A percentile compares a stretch with the other conserved stretches of the same genome.
Evolutionary conservation across 92 coral and sea anemone species (phyloP).

Genomic region (Ricordea florida): DNA sequence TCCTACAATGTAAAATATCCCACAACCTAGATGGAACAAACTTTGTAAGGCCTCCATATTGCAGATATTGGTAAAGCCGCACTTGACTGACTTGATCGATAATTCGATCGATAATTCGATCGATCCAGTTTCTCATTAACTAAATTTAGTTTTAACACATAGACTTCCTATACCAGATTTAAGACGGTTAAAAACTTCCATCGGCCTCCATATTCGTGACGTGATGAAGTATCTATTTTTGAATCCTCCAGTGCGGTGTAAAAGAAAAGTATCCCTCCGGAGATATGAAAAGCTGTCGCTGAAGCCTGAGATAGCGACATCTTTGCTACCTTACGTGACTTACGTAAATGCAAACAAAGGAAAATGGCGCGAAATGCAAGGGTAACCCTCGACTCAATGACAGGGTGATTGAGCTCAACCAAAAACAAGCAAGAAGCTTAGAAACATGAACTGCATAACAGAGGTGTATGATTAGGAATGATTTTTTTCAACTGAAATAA

Average conservation of each 20-base stretch:
- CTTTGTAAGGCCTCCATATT: slow-evolving; percentile 6
- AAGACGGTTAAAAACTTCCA: slow-evolving; percentile 67
- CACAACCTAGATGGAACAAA: slow-evolving; percentile 30
- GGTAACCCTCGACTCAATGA: too few relatives aligned
- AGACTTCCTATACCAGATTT: slow-evolving; percentile 50
- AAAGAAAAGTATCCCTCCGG: slow-evolving; percentile 2
- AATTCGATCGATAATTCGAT: too few relatives aligned
- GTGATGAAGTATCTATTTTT: background rate
- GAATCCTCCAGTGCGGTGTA: background rate
- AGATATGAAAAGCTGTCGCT: background rate
- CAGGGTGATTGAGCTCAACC: too few relatives aligned
- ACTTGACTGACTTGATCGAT: too few relatives aligned
- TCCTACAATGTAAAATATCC: slow-evolving; percentile 34
- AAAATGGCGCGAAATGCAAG: too few relatives aligned
- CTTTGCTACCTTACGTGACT: too few relatives aligned
- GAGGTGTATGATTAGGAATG: too few relatives aligned
- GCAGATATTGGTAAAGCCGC: background rate
- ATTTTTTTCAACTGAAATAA: too few relatives aligned
- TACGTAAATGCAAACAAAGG: too few relatives aligned
- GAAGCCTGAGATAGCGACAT: background rate
- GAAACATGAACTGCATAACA: too few relatives aligned
- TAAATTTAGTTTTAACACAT: background rate
- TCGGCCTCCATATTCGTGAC: slow-evolving; percentile 35
- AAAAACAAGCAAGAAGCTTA: too few relatives aligned
- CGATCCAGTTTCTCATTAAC: too few relatives aligned